Percentiles rank a stretch among this genome's conserved stretches.
phyloP scores from a whole-genome alignment of 2,888 invertebrate species.

The Trisateles emortualis region DNA sequence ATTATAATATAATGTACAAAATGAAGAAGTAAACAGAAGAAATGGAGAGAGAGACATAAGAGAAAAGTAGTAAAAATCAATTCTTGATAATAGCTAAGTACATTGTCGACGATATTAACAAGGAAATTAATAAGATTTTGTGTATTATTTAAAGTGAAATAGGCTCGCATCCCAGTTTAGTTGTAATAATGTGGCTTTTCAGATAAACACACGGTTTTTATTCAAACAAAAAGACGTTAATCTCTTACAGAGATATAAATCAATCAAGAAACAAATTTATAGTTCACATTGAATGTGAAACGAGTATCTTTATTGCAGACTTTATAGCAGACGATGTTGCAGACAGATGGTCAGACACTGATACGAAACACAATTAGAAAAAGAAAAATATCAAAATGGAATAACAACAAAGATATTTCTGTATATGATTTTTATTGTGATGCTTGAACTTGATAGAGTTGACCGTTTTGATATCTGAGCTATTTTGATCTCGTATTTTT shows the following conservation, averaged over 20 bases:
- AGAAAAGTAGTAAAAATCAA: too few species aligned
- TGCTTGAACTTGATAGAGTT: too few species aligned
- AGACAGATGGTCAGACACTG: constrained; percentile 11
- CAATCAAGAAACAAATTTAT: constrained; percentile 35
- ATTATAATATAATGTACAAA: too few species aligned
- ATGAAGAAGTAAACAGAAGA: too few species aligned
- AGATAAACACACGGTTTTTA: constrained; percentile 33
- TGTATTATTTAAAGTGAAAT: background rate
- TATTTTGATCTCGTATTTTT: too few species aligned
- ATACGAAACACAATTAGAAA: background rate
- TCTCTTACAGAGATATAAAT: constrained; percentile 35
- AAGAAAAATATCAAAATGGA: too few species aligned
- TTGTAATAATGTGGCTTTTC: constrained; percentile 25
- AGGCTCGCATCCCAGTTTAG: constrained; percentile 5
- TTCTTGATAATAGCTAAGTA: too few species aligned
- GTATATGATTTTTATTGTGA: too few species aligned
- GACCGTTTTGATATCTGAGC: too few species aligned
- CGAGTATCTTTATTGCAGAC: constrained; percentile 13
- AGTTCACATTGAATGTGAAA: constrained; percentile 31
- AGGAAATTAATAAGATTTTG: background rate
- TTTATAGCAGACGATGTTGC: background rate
- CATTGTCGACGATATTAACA: background rate
- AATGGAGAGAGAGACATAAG: too few species aligned
- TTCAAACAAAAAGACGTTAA: constrained; percentile 35
- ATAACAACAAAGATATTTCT: too few species aligned